Percentiles rank a stretch among this genome's conserved stretches.
phyloP scores from a whole-genome alignment of 2,888 invertebrate genomes.

The Ophion ellenae region DNA sequence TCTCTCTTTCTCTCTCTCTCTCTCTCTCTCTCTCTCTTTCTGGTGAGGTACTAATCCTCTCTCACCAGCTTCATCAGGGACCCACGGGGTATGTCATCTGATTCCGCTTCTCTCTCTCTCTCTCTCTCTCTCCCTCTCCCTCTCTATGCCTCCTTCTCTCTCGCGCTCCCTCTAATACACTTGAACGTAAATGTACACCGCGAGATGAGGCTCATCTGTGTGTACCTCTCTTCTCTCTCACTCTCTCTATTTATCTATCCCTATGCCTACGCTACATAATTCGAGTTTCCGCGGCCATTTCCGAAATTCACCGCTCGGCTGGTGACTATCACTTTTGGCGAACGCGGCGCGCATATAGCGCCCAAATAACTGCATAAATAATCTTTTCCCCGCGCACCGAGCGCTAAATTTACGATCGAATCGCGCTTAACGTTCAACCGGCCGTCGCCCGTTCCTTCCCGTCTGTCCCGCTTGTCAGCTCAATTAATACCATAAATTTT shows the following conservation, averaged over 20 bases:
- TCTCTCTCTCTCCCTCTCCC: neutral
- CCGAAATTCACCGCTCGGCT: constrained; percentile 52
- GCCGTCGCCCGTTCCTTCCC: constrained; percentile 18
- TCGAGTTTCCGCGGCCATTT: constrained; percentile 59
- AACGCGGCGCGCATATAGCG: constrained; percentile 1
- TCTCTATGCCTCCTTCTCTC: constrained; percentile 23
- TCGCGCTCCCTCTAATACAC: constrained; percentile 21
- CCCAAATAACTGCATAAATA: constrained; percentile 58
- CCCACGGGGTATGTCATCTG: constrained; percentile 39
- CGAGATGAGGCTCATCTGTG: neutral
- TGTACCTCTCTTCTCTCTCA: no score
- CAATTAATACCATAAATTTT: constrained; percentile 38
- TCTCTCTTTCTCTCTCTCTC: constrained; percentile 20
- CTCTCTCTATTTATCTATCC: neutral
- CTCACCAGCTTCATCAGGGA: constrained; percentile 55
- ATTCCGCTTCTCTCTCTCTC: constrained; percentile 17
- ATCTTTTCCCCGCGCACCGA: constrained; percentile 22
- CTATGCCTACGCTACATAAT: constrained; percentile 26
- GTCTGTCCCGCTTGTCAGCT: constrained; percentile 24
- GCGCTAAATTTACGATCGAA: constrained; percentile 44
- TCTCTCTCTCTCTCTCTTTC: constrained; percentile 35
- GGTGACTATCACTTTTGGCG: constrained; percentile 17
- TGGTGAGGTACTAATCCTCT: constrained; percentile 61
- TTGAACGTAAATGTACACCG: constrained; percentile 22
- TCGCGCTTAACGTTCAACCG: constrained; percentile 35